Base-by-base conservation (phyloP, 2,888 invertebrate species). In the Chaetogeoica ovagalla region DNA sequence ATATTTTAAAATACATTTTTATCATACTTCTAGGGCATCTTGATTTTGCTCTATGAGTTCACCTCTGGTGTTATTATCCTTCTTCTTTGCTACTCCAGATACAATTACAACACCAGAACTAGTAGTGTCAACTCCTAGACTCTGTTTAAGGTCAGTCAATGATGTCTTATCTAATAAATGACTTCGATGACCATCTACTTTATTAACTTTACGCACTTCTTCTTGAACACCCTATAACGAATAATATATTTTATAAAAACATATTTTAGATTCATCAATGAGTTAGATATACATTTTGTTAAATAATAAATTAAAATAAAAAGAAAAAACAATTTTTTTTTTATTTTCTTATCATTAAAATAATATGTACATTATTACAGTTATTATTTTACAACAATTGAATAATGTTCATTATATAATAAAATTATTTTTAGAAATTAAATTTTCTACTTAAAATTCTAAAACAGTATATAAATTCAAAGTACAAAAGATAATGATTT, bases 1-100 rank as follows among this genome's bases (percentile, higher is more conserved):
- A 13, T 48, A 15, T 15, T 11, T 30, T 30, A 30, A 13, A 9
- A 23, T 63, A 21, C 13, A 63, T 30, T 23, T 23, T n/a, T 63
- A 8, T 30, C 6, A 39, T 85, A 89, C 89, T 86, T 91, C 99
- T 82, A 98, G 87, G 0, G 96, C 97, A 86, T 99, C 98, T 87
- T 97, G 96, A 87, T 99, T 98, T 86, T 97, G 98, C 87, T 99
- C 98, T 85, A 99, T 96, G n/a, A 99, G 88, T 87, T 99, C 98
- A 76, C 99, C 99, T 85, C 98, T 97, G 84, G 94, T 91, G 84
- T 92, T 92, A 43, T 90, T 89, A 55, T 90, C 89, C 65, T 84
- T 84, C 85, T 93, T 93, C 86, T 95, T 95, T 0, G 94, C 94
- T 8, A 94, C 91, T 9, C 95, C 95, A 0, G 94, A 93, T 4